These are phyloP conservation scores for Sebastes diploproa DNA, from an alignment of 2,797 vertebrate species.

Conservation along the genomic window DNA sequence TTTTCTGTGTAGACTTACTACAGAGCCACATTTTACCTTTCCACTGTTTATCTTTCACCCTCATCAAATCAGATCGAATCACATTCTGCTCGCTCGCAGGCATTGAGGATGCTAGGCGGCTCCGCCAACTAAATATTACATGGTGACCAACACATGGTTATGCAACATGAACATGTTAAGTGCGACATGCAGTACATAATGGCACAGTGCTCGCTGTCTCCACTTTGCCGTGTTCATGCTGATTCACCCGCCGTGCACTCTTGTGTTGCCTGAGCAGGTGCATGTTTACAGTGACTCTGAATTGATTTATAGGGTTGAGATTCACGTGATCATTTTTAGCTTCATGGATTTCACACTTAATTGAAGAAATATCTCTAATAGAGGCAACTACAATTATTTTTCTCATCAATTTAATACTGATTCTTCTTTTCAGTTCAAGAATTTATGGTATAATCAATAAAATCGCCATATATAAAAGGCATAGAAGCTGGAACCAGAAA, in stretches of 20 bases:
- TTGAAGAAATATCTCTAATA: background rate
- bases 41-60: background rate
- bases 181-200: slow-evolving; percentile 27
- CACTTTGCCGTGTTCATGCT: background rate
- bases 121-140: slow-evolving; percentile 51
- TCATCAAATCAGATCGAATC: background rate
- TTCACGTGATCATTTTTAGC: background rate
- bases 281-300: background rate
- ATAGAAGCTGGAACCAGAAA: background rate
- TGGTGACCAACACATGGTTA: slow-evolving; percentile 49
- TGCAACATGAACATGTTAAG: slow-evolving; percentile 50
- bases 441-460: background rate
- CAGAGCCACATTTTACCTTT: background rate
- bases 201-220: background rate
- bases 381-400: background rate
- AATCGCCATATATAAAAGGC: no score
- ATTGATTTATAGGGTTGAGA: background rate
- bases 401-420: background rate
- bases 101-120: background rate
- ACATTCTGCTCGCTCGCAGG: background rate
- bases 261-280: background rate
- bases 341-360: background rate
- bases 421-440: background rate
- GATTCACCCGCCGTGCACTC: background rate
- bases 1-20: background rate